phyloP scores from a whole-genome alignment of 2,113 vertebrate species.

The Anoplopoma fimbria region DNA sequence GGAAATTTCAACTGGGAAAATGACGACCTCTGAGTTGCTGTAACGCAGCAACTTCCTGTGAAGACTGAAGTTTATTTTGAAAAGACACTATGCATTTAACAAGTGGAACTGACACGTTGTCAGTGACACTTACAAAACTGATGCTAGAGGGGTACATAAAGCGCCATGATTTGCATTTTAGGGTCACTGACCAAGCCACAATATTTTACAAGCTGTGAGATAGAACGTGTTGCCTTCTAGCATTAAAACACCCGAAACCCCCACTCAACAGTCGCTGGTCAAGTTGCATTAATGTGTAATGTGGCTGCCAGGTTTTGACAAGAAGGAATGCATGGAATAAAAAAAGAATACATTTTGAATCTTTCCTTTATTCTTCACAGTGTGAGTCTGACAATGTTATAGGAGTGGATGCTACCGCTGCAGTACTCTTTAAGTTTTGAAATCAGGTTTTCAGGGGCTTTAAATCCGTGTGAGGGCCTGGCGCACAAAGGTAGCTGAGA shows the following conservation, averaged over 20 bases:
- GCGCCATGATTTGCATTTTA: neutral
- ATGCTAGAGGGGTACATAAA: neutral
- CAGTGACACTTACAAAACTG: neutral
- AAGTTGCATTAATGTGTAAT: neutral
- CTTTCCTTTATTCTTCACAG: neutral
- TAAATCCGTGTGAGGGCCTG: neutral
- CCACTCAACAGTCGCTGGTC: neutral
- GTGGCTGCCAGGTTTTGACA: neutral
- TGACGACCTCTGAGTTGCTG: neutral
- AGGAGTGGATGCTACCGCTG: neutral
- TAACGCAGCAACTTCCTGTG: neutral
- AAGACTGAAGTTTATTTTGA: too few relatives aligned
- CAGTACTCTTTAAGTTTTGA: neutral
- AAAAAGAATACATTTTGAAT: neutral
- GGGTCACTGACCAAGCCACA: too few relatives aligned
- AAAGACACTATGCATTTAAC: neutral
- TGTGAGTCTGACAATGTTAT: neutral
- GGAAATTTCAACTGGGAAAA: neutral
- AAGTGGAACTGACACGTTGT: neutral
- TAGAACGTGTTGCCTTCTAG: neutral
- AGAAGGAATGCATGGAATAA: neutral
- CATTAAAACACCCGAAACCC: neutral
- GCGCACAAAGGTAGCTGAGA: constrained; percentile 8
- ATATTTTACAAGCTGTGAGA: neutral
- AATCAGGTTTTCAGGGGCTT: constrained; percentile 1